Conservation (phyloP, 1,140 invertebrate genomes). For the Ostrea denselamellosa region DNA sequence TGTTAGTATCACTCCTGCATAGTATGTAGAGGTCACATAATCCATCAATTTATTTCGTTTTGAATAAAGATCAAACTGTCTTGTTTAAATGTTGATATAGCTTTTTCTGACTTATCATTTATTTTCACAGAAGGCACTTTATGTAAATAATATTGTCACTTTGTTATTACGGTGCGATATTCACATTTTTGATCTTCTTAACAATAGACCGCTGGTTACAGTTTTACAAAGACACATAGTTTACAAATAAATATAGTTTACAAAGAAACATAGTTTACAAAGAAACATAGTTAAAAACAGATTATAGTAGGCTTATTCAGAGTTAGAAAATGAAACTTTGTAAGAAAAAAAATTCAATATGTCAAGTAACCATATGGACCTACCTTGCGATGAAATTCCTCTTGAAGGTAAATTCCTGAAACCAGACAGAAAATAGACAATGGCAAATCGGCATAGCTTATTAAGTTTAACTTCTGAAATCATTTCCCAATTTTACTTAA, state of each 20-base stretch:
- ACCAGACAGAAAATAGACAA: neutral
- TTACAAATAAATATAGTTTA: no score
- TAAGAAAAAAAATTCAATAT: neutral
- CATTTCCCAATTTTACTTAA: neutral
- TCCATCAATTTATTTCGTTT: conserved; percentile 10
- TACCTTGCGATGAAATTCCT: neutral
- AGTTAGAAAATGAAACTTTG: neutral
- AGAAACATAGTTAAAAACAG: neutral
- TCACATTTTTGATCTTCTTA: no score
- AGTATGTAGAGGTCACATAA: neutral
- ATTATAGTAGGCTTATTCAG: neutral
- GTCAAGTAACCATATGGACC: conserved; percentile 7
- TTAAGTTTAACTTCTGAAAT: neutral
- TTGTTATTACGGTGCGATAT: no score
- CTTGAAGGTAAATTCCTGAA: conserved; percentile 31
- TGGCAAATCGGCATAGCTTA: neutral
- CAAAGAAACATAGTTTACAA: no score
- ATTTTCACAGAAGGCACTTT: neutral
- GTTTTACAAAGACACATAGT: no score
- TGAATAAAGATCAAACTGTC: conserved; percentile 12
- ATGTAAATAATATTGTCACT: no score
- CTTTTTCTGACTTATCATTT: neutral
- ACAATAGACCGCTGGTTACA: no score
- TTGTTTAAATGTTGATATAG: conserved; percentile 2
- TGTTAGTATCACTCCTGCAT: neutral